Evolutionary conservation across 2,888 invertebrate species (phyloP).

Genomic region (Amblyjoppa fuscipennis): DNA sequence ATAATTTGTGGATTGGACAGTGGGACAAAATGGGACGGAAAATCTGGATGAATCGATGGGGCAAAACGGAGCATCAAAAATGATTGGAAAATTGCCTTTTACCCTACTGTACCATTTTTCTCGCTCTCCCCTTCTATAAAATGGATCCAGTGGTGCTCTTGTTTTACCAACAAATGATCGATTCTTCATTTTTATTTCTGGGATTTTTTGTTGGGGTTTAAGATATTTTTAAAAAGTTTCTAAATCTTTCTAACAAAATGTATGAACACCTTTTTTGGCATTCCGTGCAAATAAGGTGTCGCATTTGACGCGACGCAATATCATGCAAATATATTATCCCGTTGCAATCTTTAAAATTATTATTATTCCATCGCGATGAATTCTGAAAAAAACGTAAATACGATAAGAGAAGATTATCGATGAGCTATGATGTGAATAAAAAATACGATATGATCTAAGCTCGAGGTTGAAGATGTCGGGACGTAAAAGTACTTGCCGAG

Average conservation of each 20-base stretch:
- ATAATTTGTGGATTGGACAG: no score
- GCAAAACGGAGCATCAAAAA: no score
- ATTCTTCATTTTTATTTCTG: background rate
- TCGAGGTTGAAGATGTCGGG: slow-evolving; percentile 34
- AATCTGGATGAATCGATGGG: no score
- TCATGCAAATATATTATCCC: background rate
- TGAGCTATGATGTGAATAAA: slow-evolving; percentile 39
- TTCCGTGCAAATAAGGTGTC: background rate
- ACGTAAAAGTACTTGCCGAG: slow-evolving; percentile 52
- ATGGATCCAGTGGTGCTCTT: background rate
- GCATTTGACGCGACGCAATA: background rate
- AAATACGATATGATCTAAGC: slow-evolving; percentile 52
- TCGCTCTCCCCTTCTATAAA: no score
- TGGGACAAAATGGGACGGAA: no score
- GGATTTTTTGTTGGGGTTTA: background rate
- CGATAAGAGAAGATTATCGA: slow-evolving; percentile 35
- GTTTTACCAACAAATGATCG: background rate
- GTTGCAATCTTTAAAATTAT: background rate
- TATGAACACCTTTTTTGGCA: background rate
- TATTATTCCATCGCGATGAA: background rate
- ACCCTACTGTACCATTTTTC: no score
- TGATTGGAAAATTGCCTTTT: no score
- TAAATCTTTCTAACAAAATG: background rate
- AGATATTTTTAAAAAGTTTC: no score
- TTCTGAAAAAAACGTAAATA: background rate